Evolutionary conservation across 2,113 vertebrate species (phyloP).

Genomic region (Boulengeromyrus knoepffleri): DNA sequence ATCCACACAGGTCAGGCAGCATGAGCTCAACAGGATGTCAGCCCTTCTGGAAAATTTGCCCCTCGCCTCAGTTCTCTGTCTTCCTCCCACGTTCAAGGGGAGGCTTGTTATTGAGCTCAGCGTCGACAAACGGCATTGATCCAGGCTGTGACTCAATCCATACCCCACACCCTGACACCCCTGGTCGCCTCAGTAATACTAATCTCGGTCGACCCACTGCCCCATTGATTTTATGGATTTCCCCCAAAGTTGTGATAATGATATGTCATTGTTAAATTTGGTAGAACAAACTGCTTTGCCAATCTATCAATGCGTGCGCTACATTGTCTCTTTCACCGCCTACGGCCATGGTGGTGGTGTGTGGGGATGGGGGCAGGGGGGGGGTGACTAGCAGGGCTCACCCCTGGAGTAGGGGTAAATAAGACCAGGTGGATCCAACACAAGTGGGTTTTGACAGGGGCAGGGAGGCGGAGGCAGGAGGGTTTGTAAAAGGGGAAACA

Average conservation of each 20-base stretch:
- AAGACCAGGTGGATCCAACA: not conserved
- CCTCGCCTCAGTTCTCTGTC: slow-evolving; percentile 96
- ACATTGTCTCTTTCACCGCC: slow-evolving; percentile 35
- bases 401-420: not conserved
- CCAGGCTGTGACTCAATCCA: slow-evolving; percentile 96
- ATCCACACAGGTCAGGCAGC: slow-evolving; percentile 46
- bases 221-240: slow-evolving; percentile 99
- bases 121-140: slow-evolving; percentile 99
- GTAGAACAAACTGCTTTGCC: slow-evolving; percentile 99
- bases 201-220: slow-evolving; percentile 94
- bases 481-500: not conserved
- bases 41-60: slow-evolving; percentile 97
- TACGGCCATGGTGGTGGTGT: not conserved
- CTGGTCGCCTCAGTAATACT: slow-evolving; percentile 94
- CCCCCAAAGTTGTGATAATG: slow-evolving; percentile 99
- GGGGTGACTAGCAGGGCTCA: not conserved
- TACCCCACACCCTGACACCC: slow-evolving; percentile 90
- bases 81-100: slow-evolving; percentile 72
- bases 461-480: not conserved
- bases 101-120: slow-evolving; percentile 99
- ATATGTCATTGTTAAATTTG: slow-evolving; percentile 99
- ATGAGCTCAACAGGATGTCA: slow-evolving; percentile 81
- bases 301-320: slow-evolving; percentile 82
- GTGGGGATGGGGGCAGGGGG: not conserved
- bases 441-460: not conserved